Conservation (phyloP, 2,797 vertebrate species). For the Siniperca scherzeri region DNA sequence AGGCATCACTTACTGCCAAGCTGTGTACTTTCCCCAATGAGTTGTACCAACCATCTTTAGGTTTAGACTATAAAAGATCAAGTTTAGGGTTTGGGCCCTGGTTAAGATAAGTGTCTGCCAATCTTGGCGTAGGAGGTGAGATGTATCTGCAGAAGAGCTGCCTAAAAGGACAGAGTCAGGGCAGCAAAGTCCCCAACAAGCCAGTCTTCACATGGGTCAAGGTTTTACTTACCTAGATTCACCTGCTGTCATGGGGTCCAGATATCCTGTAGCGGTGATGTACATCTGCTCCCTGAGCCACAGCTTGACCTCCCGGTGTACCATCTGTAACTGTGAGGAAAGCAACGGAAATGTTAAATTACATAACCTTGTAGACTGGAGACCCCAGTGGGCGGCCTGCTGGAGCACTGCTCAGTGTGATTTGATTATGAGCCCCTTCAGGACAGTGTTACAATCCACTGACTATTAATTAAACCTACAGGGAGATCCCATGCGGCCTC, state of each 20-base stretch:
- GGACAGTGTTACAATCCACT: conserved; percentile 45
- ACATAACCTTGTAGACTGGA: conserved; percentile 50
- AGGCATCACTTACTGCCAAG: background rate
- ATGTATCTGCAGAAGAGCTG: background rate
- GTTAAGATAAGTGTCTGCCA: background rate
- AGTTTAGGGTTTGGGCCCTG: background rate
- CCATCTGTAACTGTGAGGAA: conserved; percentile 16
- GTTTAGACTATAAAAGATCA: background rate
- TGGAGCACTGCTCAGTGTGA: conserved; percentile 52
- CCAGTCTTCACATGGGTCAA: background rate
- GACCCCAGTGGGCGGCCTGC: conserved; percentile 47
- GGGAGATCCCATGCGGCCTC: conserved; percentile 55
- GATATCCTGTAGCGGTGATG: conserved; percentile 2
- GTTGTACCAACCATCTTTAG: background rate
- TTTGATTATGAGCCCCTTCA: conserved; percentile 62
- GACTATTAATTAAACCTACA: conserved; percentile 73
- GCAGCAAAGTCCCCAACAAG: background rate
- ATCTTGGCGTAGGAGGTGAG: background rate
- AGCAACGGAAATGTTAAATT: conserved; percentile 35
- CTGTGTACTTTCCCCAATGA: background rate
- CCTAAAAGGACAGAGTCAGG: background rate
- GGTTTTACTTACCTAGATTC: background rate
- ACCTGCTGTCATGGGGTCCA: conserved; percentile 19
- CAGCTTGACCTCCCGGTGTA: conserved; percentile 28
- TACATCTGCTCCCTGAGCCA: conserved; percentile 28